Conservation (phyloP, 53 echinoderm and acorn worm genomes). For the Temnopleurus reevesii region DNA sequence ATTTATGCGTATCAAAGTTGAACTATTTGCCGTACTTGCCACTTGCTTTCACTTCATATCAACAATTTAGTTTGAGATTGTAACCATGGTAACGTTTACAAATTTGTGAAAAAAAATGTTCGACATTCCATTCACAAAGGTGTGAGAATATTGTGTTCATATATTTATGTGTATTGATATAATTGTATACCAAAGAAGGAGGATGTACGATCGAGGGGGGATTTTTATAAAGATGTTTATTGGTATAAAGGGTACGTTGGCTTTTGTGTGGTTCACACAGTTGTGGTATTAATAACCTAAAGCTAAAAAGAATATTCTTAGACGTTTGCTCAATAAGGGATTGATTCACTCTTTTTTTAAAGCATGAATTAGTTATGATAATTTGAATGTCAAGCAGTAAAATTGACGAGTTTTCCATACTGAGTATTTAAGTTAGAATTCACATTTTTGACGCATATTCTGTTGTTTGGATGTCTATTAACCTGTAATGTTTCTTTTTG, state of each 20-base stretch:
- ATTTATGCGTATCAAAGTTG: background rate
- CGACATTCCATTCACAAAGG: background rate
- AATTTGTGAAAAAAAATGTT: background rate
- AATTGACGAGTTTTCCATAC: too few relatives aligned
- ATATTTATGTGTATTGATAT: background rate
- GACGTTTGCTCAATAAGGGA: background rate
- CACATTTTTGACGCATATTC: too few relatives aligned
- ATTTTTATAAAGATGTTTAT: background rate
- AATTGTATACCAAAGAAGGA: slow-evolving; percentile 13
- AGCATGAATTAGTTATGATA: background rate
- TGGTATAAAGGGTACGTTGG: background rate
- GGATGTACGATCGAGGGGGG: background rate
- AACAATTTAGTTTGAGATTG: background rate
- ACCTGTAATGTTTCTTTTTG: too few relatives aligned
- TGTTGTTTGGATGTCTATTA: too few relatives aligned
- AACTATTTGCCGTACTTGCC: background rate
- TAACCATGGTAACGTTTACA: background rate
- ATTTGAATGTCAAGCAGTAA: background rate
- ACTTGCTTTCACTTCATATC: background rate
- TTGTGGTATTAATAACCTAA: background rate
- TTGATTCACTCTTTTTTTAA: background rate
- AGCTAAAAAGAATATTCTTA: background rate
- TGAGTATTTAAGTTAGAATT: too few relatives aligned
- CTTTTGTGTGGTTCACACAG: background rate
- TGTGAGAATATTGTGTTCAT: background rate